A percentile compares a stretch with the other conserved stretches of the same genome.
Evolutionary conservation across 2,888 invertebrate species (phyloP).

Genomic region (Idaea aversata): DNA sequence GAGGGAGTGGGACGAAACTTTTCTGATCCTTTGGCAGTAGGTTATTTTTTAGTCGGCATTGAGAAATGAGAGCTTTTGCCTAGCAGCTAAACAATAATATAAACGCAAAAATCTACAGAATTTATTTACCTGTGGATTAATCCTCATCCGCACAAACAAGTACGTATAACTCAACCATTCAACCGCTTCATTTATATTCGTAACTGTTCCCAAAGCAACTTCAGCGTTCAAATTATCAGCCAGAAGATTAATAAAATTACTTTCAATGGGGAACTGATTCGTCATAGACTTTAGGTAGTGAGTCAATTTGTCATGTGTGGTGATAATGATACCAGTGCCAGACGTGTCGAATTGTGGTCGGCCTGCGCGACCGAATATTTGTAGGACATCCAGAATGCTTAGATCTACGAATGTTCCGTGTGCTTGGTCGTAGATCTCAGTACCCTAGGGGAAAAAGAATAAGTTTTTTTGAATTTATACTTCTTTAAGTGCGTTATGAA

Average conservation of each 20-base stretch:
- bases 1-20: too few species aligned
- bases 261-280: slow-evolving; percentile 98
- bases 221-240: slow-evolving; percentile 99
- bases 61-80: too few species aligned
- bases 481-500: too few species aligned
- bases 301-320: slow-evolving; percentile 93
- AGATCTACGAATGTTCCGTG: slow-evolving; percentile 96
- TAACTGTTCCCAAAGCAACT: slow-evolving; percentile 96
- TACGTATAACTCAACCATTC: slow-evolving; percentile 99
- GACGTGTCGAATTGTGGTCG: slow-evolving; percentile 98
- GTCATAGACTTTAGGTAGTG: slow-evolving; percentile 97
- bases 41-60: too few species aligned
- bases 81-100: too few species aligned
- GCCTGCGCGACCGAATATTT: slow-evolving; percentile 99
- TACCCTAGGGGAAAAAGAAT: slow-evolving; percentile 83
- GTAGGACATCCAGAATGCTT: slow-evolving; percentile 97
- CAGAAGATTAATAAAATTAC: slow-evolving; percentile 94
- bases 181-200: slow-evolving; percentile 96
- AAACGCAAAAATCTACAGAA: too few species aligned
- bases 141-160: slow-evolving; percentile 94
- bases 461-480: not conserved
- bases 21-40: too few species aligned
- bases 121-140: slow-evolving; percentile 88
- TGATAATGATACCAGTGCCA: slow-evolving; percentile 97
- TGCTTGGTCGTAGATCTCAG: slow-evolving; percentile 98